These are phyloP conservation scores for Neosilurus mollespiculum DNA, from an alignment of 2,797 vertebrate species.

Conservation along the genomic window DNA sequence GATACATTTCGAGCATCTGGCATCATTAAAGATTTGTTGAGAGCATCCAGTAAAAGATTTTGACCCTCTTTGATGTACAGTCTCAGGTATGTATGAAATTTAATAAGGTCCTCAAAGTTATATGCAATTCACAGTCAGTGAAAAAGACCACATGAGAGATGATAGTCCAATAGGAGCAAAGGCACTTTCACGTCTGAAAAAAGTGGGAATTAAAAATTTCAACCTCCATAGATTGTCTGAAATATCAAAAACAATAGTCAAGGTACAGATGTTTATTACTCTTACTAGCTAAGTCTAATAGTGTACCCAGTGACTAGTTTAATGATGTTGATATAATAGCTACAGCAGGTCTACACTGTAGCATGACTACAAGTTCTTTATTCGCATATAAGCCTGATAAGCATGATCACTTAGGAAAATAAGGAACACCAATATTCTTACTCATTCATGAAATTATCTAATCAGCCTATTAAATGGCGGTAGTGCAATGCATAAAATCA, in stretches of 20 bases:
- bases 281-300: background rate
- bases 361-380: too few species aligned
- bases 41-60: background rate
- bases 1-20: background rate
- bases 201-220: background rate
- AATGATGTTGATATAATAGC: background rate
- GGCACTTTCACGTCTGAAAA: background rate
- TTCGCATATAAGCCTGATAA: too few species aligned
- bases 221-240: background rate
- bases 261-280: background rate
- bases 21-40: constrained; percentile 1
- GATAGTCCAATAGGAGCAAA: constrained; percentile 14
- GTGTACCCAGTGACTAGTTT: background rate
- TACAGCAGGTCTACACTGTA: background rate
- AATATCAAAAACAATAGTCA: background rate
- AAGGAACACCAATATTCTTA: too few species aligned
- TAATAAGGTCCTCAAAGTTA: background rate
- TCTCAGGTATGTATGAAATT: background rate
- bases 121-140: background rate
- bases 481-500: too few species aligned
- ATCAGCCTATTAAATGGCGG: too few species aligned
- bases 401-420: too few species aligned
- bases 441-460: too few species aligned
- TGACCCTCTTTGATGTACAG: background rate
- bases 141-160: constrained; percentile 1